Base-by-base conservation (phyloP, 2,797 vertebrate species). In the Paguma larvata region DNA sequence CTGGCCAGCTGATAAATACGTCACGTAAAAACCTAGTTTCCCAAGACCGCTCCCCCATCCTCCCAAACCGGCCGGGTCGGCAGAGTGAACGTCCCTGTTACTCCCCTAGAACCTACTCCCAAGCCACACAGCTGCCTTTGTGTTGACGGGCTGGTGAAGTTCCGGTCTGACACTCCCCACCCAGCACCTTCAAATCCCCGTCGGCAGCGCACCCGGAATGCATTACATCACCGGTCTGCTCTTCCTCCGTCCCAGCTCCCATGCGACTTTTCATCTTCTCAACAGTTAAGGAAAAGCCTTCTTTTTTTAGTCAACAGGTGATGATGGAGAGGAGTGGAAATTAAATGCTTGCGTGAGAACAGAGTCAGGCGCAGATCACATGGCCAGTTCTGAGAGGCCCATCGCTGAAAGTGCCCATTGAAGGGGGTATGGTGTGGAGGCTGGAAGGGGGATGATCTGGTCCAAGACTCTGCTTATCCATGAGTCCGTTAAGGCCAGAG, bases 181-280 rank as follows among this genome's bases (percentile, higher is more conserved):
- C 38, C 38, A 19, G 77, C 65, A 13, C 11, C 63, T 83, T 13
- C 80, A 32, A 38, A 32, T 13, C 79, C 30, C 91, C 1, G 8
- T 41, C 9, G 12, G n/a, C 34, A 38, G 34, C 0, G 7, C 44
- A 25, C 41, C 0, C 5, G 27, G 67, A 44, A 46, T 0, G 16
- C 1, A 0, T 0, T 0, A 13, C 34, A 38, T 25, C 8, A 0
- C 0, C 11, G 30, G 38, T 25, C 14, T 21, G 14, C 6, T 27
- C 32, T 27, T 12, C n/a, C 41, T 46, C 25, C 32, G 38, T 46
- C 75, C 30, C 75, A 19, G n/a, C 4, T 87, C 56, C 51, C 5
- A 2, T 19, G 38, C 2, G 6, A 6, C 27, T 13, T 44, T 25
- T 79, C 62, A 10, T 53, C 30, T 77, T 34, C 63, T 93, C 46